Conservation (phyloP, 53 echinoderm and acorn worm genomes). For the Paracentrotus lividus region DNA sequence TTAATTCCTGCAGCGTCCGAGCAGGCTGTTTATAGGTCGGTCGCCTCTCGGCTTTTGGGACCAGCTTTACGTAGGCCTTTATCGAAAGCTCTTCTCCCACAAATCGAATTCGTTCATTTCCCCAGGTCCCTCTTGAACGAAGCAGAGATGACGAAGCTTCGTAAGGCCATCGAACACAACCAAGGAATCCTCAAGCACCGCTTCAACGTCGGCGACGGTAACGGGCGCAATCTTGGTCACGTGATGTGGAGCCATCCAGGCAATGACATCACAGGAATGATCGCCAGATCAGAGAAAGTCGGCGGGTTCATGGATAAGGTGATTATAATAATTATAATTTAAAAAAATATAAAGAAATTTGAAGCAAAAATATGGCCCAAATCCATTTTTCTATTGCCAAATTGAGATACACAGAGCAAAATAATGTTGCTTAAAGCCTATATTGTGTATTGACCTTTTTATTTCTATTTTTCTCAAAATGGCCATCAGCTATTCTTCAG, state of each 20-base stretch:
- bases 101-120: neutral
- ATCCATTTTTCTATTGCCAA: no score
- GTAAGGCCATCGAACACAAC: conserved; percentile 69
- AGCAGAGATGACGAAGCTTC: conserved; percentile 74
- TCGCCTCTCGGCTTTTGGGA: neutral
- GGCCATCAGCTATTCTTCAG: no score
- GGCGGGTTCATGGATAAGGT: conserved; percentile 78
- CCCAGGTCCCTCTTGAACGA: conserved; percentile 71
- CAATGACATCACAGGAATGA: conserved; percentile 80
- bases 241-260: conserved; percentile 80
- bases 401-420: no score
- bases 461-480: no score
- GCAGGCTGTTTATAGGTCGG: neutral
- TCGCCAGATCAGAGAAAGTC: conserved; percentile 77
- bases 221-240: conserved; percentile 62
- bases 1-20: no score
- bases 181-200: conserved; percentile 71
- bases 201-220: conserved; percentile 63
- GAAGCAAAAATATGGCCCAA: no score
- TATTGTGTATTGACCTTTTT: no score
- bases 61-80: neutral
- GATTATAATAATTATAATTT: no score
- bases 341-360: no score
- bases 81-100: neutral
- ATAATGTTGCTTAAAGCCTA: no score